These are phyloP conservation scores for Rhabdomys pumilio DNA, from an alignment of 2,797 vertebrate genomes.

Conservation along the genomic window DNA sequence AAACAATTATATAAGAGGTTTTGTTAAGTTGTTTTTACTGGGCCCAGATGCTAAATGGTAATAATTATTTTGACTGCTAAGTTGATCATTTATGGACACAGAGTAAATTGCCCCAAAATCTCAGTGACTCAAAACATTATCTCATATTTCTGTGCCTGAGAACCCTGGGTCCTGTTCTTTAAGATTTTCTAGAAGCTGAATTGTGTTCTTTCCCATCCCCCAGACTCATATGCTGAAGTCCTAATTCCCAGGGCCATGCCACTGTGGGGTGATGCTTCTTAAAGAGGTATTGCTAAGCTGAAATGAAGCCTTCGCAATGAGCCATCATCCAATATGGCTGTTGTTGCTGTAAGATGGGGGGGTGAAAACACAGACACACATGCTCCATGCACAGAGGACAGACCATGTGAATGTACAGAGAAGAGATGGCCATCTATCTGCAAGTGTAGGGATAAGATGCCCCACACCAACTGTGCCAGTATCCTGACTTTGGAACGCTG, in stretches of 20 bases:
- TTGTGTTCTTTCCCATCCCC: not conserved
- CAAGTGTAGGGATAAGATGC: not conserved
- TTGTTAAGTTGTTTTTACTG: conserved; percentile 6
- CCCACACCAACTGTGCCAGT: not conserved
- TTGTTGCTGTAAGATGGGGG: not conserved
- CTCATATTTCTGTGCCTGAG: not conserved
- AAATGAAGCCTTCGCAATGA: not conserved
- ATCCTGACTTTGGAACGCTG: not conserved
- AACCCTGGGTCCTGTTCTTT: not conserved
- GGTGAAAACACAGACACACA: not conserved
- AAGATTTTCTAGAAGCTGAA: not conserved
- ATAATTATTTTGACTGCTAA: not conserved
- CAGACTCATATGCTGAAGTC: not conserved
- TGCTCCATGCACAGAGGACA: not conserved
- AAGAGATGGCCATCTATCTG: not conserved
- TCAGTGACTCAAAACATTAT: conserved; percentile 5
- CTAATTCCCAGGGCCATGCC: not conserved
- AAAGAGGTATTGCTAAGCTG: not conserved
- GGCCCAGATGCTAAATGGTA: not conserved
- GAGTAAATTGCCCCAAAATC: not conserved
- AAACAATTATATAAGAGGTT: not conserved
- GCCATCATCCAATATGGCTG: not conserved
- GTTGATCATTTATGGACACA: not conserved
- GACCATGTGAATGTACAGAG: not conserved
- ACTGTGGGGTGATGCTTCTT: not conserved